Percentiles rank a stretch among this genome's conserved stretches.
phyloP scores from a whole-genome alignment of 2,113 vertebrate genomes.

The Periophthalmus modestus region DNA sequence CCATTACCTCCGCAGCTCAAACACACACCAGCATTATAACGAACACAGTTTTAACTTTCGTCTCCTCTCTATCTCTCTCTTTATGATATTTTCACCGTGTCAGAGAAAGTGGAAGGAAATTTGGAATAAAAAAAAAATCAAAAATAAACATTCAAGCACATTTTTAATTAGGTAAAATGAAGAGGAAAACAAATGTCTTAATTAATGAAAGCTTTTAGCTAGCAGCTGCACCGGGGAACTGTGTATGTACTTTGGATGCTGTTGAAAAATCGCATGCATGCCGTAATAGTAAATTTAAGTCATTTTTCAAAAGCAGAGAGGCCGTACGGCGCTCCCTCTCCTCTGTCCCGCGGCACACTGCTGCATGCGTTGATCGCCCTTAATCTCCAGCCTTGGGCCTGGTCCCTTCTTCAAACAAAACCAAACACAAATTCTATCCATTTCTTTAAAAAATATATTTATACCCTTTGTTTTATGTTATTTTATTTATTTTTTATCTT shows the following conservation, averaged over 20 bases:
- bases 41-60: not conserved
- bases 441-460: slow-evolving; percentile 31
- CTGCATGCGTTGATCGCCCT: slow-evolving; percentile 68
- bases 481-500: slow-evolving; percentile 24
- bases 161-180: slow-evolving; percentile 70
- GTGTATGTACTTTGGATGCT: slow-evolving; percentile 49
- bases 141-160: slow-evolving; percentile 77
- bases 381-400: slow-evolving; percentile 54
- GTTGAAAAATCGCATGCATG: slow-evolving; percentile 71
- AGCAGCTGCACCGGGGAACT: slow-evolving; percentile 74
- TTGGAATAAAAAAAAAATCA: slow-evolving; percentile 67
- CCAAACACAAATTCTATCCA: slow-evolving; percentile 46
- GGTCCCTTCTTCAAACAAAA: slow-evolving; percentile 45
- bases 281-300: slow-evolving; percentile 66
- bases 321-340: slow-evolving; percentile 49
- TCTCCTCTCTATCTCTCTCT: slow-evolving; percentile 23
- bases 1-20: slow-evolving; percentile 58
- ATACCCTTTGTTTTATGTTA: slow-evolving; percentile 31
- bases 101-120: slow-evolving; percentile 72
- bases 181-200: slow-evolving; percentile 73
- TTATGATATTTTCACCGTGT: slow-evolving; percentile 41
- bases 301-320: slow-evolving; percentile 66
- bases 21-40: slow-evolving; percentile 49
- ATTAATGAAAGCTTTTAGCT: slow-evolving; percentile 76
- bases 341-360: slow-evolving; percentile 72